Conservation (phyloP, 2,797 vertebrate species). For the Prunella strophiata region DNA sequence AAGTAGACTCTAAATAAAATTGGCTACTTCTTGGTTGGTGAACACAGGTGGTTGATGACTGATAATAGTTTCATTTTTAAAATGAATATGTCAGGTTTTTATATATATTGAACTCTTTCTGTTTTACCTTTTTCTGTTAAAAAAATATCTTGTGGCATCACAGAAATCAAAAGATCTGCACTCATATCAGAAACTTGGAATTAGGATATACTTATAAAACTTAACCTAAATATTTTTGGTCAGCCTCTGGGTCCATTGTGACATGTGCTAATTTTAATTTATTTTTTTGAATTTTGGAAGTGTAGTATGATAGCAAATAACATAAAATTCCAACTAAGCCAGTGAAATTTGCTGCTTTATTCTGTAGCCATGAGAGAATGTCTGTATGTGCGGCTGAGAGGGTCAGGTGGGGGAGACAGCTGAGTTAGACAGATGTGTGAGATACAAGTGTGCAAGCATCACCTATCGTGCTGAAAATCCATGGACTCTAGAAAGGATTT, state of each 20-base stretch:
- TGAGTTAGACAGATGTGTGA: neutral
- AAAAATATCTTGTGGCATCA: neutral
- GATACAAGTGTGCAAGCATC: no score
- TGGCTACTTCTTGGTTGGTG: neutral
- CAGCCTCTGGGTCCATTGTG: neutral
- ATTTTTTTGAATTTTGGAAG: neutral
- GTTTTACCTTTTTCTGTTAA: neutral
- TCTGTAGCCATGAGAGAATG: neutral
- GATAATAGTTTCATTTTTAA: neutral
- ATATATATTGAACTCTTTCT: neutral
- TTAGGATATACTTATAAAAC: neutral
- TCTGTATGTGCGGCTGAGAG: neutral
- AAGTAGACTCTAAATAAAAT: neutral
- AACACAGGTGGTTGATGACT: neutral
- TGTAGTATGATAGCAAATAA: neutral
- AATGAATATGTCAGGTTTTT: neutral
- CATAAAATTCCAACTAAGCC: neutral
- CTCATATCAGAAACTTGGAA: neutral
- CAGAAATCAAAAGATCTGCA: neutral
- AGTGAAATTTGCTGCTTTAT: neutral
- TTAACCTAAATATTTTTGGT: neutral
- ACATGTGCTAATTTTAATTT: neutral
- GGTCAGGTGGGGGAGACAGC: neutral
- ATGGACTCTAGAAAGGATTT: neutral
- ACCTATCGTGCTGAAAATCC: neutral